These are phyloP conservation scores for Pelodiscus sinensis DNA, from an alignment of 2,113 vertebrate genomes.

Conservation along the genomic window DNA sequence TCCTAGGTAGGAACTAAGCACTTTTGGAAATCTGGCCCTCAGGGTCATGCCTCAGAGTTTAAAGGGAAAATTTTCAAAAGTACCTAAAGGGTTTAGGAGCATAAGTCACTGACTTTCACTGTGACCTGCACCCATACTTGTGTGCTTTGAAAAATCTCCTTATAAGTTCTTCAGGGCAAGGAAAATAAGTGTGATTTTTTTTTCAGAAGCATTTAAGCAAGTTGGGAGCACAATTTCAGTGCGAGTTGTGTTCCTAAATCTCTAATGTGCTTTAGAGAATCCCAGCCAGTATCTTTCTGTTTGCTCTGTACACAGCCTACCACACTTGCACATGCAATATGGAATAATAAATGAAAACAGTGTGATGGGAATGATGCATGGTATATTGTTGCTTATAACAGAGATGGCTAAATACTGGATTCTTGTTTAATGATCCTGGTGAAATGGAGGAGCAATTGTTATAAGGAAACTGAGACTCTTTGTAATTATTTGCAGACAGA, in stretches of 20 bases:
- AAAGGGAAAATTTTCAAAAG: neutral
- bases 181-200: neutral
- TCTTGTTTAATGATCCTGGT: constrained; percentile 60
- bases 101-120: neutral
- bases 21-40: neutral
- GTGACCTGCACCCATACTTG: neutral
- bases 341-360: neutral
- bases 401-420: constrained; percentile 39
- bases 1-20: neutral
- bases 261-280: constrained; percentile 30
- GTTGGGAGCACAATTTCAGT: neutral
- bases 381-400: constrained; percentile 55
- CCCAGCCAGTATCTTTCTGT: neutral
- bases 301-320: neutral
- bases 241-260: neutral
- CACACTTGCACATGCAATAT: neutral
- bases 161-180: neutral
- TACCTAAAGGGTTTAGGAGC: neutral
- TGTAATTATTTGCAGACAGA: constrained; percentile 87
- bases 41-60: neutral
- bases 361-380: constrained; percentile 8
- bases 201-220: neutral
- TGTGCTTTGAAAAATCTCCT: neutral
- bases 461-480: constrained; percentile 67
- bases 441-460: constrained; percentile 49